Base-by-base conservation (phyloP, 2,888 invertebrate genomes). In the Isoperla grammatica region DNA sequence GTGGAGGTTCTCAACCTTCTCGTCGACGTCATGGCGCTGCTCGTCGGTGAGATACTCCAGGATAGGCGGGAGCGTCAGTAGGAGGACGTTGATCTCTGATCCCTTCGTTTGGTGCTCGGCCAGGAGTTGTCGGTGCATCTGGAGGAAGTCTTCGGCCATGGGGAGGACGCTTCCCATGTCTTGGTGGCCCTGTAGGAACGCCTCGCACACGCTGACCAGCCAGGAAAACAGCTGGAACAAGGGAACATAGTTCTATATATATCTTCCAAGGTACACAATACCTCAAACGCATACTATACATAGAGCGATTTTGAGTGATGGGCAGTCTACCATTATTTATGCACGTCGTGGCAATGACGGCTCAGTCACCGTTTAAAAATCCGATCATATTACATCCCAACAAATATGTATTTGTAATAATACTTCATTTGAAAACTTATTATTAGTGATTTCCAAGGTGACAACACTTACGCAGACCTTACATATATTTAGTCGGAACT, bases 91-190 rank as follows among this genome's bases (percentile, higher is more conserved):
- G 63, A 87, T 79, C 69, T 88, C 87, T 65, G 80, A 81, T 40
- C 83, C 84, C 72, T 85, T 85, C 66, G 80, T 81, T 79, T 86
- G 82, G 65, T 90, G 76, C 72, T 91, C 89, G 68, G 81, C 82
- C 68, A 87, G 80, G 53, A 90, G 74, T 68, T 86, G 83, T 67
- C 84, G 83, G 71, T 91, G 90, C 65, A 86, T 76, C 68, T 85
- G 79, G 63, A 88, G 78, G 72, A 90, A 90, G 71, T 88, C 87
- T 68, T 82, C 80, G 45, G 88, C 85, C 74, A 81, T 79, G 6
- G 78, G 73, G 23, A 83, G 70, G 69, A 82, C 81, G 56, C 79
- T 80, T n/a, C 90, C 90, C 83, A 90, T 85, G 68, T 87, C 83
- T 63, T 82, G 80, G 69, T 87, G 85, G 42, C 85, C 83, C 68